Percentiles rank a stretch among this genome's conserved stretches.
Conservation (phyloP, 2,888 invertebrate species). For the Argynnis bischoffii region DNA sequence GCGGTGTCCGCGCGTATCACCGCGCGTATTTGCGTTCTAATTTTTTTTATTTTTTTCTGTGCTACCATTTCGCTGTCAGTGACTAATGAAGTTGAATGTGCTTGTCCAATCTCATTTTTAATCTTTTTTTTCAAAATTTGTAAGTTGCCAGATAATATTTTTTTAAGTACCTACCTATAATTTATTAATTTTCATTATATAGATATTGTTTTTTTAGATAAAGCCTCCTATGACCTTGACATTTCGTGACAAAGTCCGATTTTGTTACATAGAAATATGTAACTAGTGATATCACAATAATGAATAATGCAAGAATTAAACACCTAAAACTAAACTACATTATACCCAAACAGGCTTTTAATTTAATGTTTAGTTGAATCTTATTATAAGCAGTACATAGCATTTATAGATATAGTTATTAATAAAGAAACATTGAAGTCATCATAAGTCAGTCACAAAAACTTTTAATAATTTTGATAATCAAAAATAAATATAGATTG, state of each 20-base stretch:
- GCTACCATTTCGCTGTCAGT: constrained; percentile 39
- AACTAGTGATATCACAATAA: constrained; percentile 38
- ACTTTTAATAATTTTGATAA: too few species aligned
- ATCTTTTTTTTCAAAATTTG: constrained; percentile 24
- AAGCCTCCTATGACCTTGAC: constrained; percentile 43
- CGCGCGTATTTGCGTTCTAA: constrained; percentile 50
- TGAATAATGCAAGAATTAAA: background rate
- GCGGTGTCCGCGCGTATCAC: constrained; percentile 63
- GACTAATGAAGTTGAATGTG: constrained; percentile 49
- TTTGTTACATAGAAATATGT: constrained; percentile 35
- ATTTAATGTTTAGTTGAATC: too few species aligned
- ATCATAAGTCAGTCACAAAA: too few species aligned
- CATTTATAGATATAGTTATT: too few species aligned
- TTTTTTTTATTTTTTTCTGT: constrained; percentile 38
- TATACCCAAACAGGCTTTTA: too few species aligned
- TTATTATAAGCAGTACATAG: too few species aligned
- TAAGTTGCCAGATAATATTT: constrained; percentile 30
- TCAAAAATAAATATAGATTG: too few species aligned
- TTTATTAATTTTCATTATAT: constrained; percentile 14
- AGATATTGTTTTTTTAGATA: background rate
- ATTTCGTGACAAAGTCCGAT: constrained; percentile 42
- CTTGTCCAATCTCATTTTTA: constrained; percentile 35
- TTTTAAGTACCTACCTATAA: background rate
- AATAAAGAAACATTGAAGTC: too few species aligned
- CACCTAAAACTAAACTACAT: too few species aligned